Base-by-base conservation (phyloP, 1,140 invertebrate genomes). In the Stegodyphus mimosarum region DNA sequence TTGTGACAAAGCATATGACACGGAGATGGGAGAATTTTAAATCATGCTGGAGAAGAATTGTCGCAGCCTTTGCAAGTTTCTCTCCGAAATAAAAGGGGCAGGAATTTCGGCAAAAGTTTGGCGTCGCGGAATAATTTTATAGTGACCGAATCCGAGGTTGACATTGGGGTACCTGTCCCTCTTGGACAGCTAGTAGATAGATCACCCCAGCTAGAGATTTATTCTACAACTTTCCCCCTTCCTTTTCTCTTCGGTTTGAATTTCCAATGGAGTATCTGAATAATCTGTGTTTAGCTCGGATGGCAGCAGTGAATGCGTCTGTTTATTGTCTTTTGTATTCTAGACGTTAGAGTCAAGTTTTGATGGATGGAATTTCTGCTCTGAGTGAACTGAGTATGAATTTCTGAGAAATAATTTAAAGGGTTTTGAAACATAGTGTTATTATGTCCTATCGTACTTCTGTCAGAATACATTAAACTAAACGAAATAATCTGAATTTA, bases 1-100 rank as follows among this genome's bases (percentile, higher is more conserved):
- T 33, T 60, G 70, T 81, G 78, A 81, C 78, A 81, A 81, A 81
- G 78, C 69, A 81, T 55, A 67, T 81, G 78, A 81, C 78, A 69
- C 48, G 78, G n/a, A 33, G 48, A 17, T 53, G 48, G 67, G 67
- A 64, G 78, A 81, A 81, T 81, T 81, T 81, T 81, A 81, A 81
- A 81, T 81, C 78, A 81, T 53, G 70, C 51, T 66, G 33, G 63
- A 18, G 78, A 51, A 81, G 78, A 72, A 81, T 81, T 81, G 78
- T 81, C 78, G 72, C 78, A 72, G 50, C 33, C 48, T 53, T 66
- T 52, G 50, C 33, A 50, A 50, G 74, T 77, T 77, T 69, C 33
- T 33, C 33, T 33, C 33, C 33, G 33, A 76, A 76, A 76, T 50
- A 69, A 78, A 78, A 69, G 76, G 76, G 76, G 13, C n/a, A 18